Evolutionary conservation across 92 coral and sea anemone species (phyloP), one percentile per base, ranked within the genome.

Genomic region (Phenganax stokvisi): DNA sequence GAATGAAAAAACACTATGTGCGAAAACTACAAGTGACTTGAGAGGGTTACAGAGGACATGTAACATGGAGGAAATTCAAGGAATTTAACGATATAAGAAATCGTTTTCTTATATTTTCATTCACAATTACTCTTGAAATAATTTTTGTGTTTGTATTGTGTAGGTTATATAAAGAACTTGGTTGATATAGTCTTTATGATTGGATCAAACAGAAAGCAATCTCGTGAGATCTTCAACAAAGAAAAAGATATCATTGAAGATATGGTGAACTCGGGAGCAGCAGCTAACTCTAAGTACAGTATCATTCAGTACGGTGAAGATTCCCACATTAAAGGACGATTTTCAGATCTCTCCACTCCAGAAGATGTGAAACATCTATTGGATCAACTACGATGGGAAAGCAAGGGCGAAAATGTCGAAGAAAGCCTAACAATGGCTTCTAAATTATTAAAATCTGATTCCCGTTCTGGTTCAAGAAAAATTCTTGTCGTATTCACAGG

Each of bases 181-280:
- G 53, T 79, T 62, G 99, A 96, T 37, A 84, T 96, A 28, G 90
- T 92, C 56, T 92, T 90, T 47, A 92, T 97, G 2, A 82, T 96
- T 84, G 97, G 96, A 44, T 97, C 97, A 7, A 85, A 97, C 10
- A 92, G 89, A 51, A 81, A 64, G 29, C 85, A 90, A 80, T 74
- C 88, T 28, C 78, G 56, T 67, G 88, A 84, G 30, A 90, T 92
- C 13, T 92, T 92, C 87, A 87, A 84, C 77, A 91, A 84, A 25
- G 96, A 96, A 76, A 96, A 90, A 68, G 90, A 85, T 76, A 92
- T 92, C 75, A 89, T 96, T 87, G 87, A 96, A 71, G 82, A 88
- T 13, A 92, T 96, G 80, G 73, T 96, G 57, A 96, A 96, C 68
- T 84, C 86, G 7, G 89, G 92, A 7, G 84, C 91, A 7, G 85